Conservation (phyloP, 2,113 vertebrate species). For the Forbesichthys papilliferus region DNA sequence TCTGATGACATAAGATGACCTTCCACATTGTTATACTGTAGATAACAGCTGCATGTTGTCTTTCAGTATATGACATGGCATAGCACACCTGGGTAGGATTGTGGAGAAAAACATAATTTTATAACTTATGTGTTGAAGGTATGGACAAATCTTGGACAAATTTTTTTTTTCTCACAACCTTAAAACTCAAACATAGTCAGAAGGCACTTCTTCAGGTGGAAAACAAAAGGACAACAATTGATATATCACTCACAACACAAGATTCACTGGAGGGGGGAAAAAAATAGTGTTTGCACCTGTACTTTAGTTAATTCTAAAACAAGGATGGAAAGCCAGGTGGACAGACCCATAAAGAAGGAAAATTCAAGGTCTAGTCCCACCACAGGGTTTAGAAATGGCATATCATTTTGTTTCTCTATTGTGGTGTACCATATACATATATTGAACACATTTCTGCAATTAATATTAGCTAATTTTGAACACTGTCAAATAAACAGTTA, state of each 20-base stretch:
- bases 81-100: slow-evolving; percentile 8
- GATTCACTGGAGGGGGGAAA: too few relatives aligned
- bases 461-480: too few relatives aligned
- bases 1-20: neutral
- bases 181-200: slow-evolving; percentile 32
- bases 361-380: too few relatives aligned
- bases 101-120: neutral
- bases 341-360: too few relatives aligned
- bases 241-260: neutral
- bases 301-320: too few relatives aligned
- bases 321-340: too few relatives aligned
- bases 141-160: neutral
- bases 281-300: too few relatives aligned
- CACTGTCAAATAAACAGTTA: too few relatives aligned
- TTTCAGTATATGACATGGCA: neutral
- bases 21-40: neutral
- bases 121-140: slow-evolving; percentile 17
- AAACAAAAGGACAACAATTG: neutral
- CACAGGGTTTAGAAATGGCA: too few relatives aligned
- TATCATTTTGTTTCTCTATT: too few relatives aligned
- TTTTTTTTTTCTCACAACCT: slow-evolving; percentile 4
- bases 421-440: too few relatives aligned
- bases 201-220: slow-evolving; percentile 70
- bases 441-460: too few relatives aligned
- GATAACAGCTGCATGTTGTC: neutral